Evolutionary conservation across 2,888 invertebrate genomes (phyloP), one percentile per base, ranked within the genome.

Genomic region (Hermodice carunculata): DNA sequence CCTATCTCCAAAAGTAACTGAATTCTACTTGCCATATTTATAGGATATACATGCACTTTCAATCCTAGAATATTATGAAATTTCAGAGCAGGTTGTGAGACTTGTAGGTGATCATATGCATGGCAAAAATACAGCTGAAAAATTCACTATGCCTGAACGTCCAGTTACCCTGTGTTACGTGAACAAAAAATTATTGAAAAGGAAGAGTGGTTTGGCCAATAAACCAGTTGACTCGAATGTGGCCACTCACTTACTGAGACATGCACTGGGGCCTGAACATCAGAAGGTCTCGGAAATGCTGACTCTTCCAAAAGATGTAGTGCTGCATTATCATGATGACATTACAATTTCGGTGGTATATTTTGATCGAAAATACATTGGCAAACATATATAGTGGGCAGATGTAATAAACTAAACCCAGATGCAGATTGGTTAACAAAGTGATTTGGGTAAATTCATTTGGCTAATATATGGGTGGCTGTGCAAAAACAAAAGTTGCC

Each of bases 81-180:
- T n/a, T n/a, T n/a, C n/a, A n/a, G 80, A 93, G 73, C 92, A 96
- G 87, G 94, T 94, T 0, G 94, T 96, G 2, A 90, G 91, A 74
- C 87, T 98, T 42, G 94, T 98, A 0, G 96, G 96, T 1, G 96
- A 97, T 81, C 98, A 98, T 83, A 94, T 96, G 90, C 92, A 93
- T 73, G 89, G 89, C 2, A 83, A 86, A 43, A 93, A 94, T 66
- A 95, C 95, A 54, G 89, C 96, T 44, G 94, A 92, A 31, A 77
- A 81, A 48, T 85, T 95, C 54, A 26, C 19, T 1, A 49, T 56
- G 11, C 34, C 42, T 8, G 28, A 56, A 28, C 6, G 34, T 22
- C 29, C 56, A 19, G n/a, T 66, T 52, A 61, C n/a, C 26, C 59
- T 71, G 6, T 67, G 67, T 44, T 73, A 75, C 43, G 75, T 85